Conservation (phyloP, 2,888 invertebrate species). For the Epirrhoe tristata region DNA sequence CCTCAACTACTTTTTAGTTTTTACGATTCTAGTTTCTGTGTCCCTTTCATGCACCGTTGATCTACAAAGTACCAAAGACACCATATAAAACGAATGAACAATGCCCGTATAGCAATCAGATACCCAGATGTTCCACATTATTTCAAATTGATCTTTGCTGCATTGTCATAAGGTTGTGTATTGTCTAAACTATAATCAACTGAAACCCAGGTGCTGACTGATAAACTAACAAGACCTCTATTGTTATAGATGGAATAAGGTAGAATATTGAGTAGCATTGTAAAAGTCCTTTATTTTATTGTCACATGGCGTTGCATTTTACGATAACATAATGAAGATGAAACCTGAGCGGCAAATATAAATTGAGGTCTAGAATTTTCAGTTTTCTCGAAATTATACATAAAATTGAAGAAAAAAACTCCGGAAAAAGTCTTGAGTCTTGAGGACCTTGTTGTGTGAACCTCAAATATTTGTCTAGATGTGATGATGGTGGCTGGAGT, state of each 20-base stretch:
- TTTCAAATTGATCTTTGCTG: not conserved
- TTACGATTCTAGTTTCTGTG: not conserved
- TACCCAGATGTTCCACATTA: not conserved
- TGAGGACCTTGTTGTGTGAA: too few species aligned
- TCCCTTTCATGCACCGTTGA: not conserved
- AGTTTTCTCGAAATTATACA: not conserved
- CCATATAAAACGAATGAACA: not conserved
- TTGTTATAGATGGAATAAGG: constrained; percentile 1
- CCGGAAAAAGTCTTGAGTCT: too few species aligned
- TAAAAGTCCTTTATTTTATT: constrained; percentile 13
- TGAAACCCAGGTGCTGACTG: not conserved
- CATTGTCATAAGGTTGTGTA: not conserved
- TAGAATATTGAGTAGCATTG: constrained; percentile 4
- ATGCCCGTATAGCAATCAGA: not conserved
- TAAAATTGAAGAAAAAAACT: too few species aligned
- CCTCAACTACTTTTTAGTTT: not conserved
- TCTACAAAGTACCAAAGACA: not conserved
- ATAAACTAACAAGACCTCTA: not conserved
- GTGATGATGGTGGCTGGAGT: too few species aligned
- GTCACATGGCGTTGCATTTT: constrained; percentile 10
- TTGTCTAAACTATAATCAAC: not conserved
- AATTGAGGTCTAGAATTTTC: not conserved
- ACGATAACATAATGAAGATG: constrained; percentile 2
- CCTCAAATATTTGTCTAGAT: too few species aligned
- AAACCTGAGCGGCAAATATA: not conserved